Base-by-base conservation (phyloP, 37 sponge, comb jelly and placozoan genomes). In the Beroe ovata region DNA sequence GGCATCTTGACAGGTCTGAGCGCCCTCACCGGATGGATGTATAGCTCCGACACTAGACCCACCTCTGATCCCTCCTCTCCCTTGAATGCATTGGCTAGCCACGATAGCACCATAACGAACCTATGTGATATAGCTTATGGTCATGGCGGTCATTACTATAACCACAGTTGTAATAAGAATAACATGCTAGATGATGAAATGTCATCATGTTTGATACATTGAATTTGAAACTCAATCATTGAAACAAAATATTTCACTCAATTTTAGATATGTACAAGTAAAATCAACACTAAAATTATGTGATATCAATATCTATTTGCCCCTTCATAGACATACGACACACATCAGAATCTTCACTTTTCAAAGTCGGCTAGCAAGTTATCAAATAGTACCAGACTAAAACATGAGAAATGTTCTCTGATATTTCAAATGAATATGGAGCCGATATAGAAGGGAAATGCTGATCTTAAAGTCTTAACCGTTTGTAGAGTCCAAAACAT, bases 211-310 rank as follows among this genome's bases (percentile, higher is more conserved):
- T n/a, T n/a, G n/a, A n/a, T n/a, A n/a, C n/a, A n/a, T n/a, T n/a
- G n/a, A n/a, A n/a, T n/a, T n/a, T n/a, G n/a, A n/a, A n/a, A n/a
- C n/a, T n/a, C n/a, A n/a, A n/a, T n/a, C 69, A 66, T 4, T 66
- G 36, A 66, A 66, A 66, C 69, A 66, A 32, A 34, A 33, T 18
- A 34, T 66, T 11, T 47, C 18, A 66, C 14, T 32, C 19, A 33
- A 29, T 66, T 66, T 66, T 66, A 34, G 38, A 35, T 77, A 77
- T 77, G 21, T 77, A 77, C 84, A 77, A 77, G 84, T 77, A 77
- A 77, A 77, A 77, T 77, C 84, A 77, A 77, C 84, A 77, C 84
- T 42, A 39, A 77, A 66, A 66, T 26, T 66, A 30, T 66, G 29
- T 28, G 28, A 66, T 66, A 66, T 33, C 69, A 66, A 47, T 47